phyloP scores from a whole-genome alignment of 1,140 invertebrate species.

The Seison nebaliae region DNA sequence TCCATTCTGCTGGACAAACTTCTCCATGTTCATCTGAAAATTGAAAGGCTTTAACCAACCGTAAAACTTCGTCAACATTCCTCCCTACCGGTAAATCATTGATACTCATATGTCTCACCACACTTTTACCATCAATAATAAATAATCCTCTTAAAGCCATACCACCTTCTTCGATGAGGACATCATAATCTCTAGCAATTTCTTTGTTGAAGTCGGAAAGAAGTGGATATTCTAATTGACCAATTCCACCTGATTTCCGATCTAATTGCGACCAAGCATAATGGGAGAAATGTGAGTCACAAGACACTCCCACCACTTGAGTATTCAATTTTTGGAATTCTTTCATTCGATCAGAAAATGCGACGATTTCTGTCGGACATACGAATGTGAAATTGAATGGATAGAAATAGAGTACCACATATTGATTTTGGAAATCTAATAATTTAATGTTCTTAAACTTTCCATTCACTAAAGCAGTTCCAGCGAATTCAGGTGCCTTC shows the following conservation, averaged over 20 bases:
- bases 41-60: slow-evolving; percentile 68
- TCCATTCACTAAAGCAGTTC: slow-evolving; percentile 67
- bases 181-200: slow-evolving; percentile 58
- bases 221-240: slow-evolving; percentile 59
- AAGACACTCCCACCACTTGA: slow-evolving; percentile 63
- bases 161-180: slow-evolving; percentile 53
- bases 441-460: slow-evolving; percentile 65
- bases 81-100: slow-evolving; percentile 41
- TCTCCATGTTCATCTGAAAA: slow-evolving; percentile 69
- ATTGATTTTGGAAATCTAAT: slow-evolving; percentile 68
- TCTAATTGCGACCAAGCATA: slow-evolving; percentile 36
- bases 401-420: slow-evolving; percentile 80
- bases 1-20: slow-evolving; percentile 27
- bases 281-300: slow-evolving; percentile 80
- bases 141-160: slow-evolving; percentile 47
- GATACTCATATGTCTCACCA: slow-evolving; percentile 40
- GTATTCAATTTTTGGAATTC: slow-evolving; percentile 61
- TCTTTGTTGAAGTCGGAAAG: slow-evolving; percentile 65
- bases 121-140: slow-evolving; percentile 39
- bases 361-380: slow-evolving; percentile 78
- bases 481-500: slow-evolving; percentile 43
- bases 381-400: slow-evolving; percentile 87
- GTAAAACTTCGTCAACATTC: slow-evolving; percentile 62
- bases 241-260: slow-evolving; percentile 53
- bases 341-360: slow-evolving; percentile 61